Base-by-base conservation (phyloP, 2,888 invertebrate species). In the Pterobdella sp. region DNA sequence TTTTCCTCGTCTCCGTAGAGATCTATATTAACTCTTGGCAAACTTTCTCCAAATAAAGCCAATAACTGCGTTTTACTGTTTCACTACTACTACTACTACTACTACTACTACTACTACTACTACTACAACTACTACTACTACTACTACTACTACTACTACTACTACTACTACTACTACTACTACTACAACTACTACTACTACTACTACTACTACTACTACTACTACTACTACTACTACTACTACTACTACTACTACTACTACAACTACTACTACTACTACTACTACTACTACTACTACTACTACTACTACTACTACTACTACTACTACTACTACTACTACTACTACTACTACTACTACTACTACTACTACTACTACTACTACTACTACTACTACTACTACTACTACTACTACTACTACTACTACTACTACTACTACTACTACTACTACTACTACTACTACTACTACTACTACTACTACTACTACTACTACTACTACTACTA, bases 221-320 rank as follows among this genome's bases (percentile, higher is more conserved):
- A 56, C 60, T 56, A 56, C 60, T 18, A 56, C 60, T 56, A 56
- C 60, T 56, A 56, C 60, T 18, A 56, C 60, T 56, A 56, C 60
- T 56, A 56, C 60, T 56, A 56, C 60, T 56, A 56, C 60, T 18
- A 56, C 60, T 56, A 56, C 60, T 14, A 56, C 4, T 56, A 56
- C n/a, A 26, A 56, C 60, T 56, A 56, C 60, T 56, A 56, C 60
- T 56, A 56, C 60, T 56, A 56, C 60, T 56, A 56, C 60, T 56
- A 56, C 60, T 56, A 56, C 60, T 56, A 56, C 60, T 56, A 56
- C 60, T 56, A 56, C 60, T 56, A 56, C 60, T 56, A 56, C 60
- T 56, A 56, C 60, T 56, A 56, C 60, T 56, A 56, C 60, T 56
- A 56, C 60, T 56, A 56, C 60, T 56, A 56, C 60, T 56, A 56